phyloP scores from a whole-genome alignment of 2,888 invertebrate species.

The Zeuzera pyrina region DNA sequence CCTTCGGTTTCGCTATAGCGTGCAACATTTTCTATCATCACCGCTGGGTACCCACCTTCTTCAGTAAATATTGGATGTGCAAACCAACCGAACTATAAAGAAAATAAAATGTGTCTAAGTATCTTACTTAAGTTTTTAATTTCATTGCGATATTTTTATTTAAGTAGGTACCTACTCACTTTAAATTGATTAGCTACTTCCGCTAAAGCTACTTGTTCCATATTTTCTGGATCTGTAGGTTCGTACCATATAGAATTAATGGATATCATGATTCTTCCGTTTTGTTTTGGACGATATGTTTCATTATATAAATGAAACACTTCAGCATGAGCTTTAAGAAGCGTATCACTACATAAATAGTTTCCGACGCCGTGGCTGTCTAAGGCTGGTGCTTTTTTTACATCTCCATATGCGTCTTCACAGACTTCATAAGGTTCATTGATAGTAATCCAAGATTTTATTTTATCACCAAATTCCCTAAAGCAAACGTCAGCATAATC shows the following conservation, averaged over 20 bases:
- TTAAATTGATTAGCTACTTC: constrained; percentile 68
- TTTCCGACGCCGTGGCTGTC: constrained; percentile 72
- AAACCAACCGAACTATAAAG: constrained; percentile 66
- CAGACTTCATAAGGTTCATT: constrained; percentile 77
- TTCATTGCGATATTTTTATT: background rate
- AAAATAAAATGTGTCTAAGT: background rate
- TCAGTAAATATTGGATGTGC: constrained; percentile 67
- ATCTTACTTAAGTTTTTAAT: background rate
- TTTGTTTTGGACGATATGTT: constrained; percentile 68
- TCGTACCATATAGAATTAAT: constrained; percentile 71
- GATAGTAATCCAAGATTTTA: constrained; percentile 79
- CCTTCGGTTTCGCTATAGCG: constrained; percentile 55
- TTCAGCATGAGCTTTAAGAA: constrained; percentile 78
- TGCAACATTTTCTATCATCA: constrained; percentile 59
- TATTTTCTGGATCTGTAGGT: constrained; percentile 50
- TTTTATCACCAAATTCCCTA: constrained; percentile 68
- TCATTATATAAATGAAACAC: constrained; percentile 76
- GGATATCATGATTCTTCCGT: constrained; percentile 70
- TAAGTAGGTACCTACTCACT: constrained; percentile 25
- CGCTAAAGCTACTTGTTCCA: constrained; percentile 54
- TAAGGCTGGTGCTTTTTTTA: constrained; percentile 65
- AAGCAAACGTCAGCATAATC: constrained; percentile 72
- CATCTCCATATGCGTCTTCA: constrained; percentile 67
- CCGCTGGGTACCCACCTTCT: constrained; percentile 62
- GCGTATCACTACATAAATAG: constrained; percentile 76